Evolutionary conservation across 2,797 vertebrate genomes (phyloP), one percentile per base, ranked within the genome.

Genomic region (Falco peregrinus): DNA sequence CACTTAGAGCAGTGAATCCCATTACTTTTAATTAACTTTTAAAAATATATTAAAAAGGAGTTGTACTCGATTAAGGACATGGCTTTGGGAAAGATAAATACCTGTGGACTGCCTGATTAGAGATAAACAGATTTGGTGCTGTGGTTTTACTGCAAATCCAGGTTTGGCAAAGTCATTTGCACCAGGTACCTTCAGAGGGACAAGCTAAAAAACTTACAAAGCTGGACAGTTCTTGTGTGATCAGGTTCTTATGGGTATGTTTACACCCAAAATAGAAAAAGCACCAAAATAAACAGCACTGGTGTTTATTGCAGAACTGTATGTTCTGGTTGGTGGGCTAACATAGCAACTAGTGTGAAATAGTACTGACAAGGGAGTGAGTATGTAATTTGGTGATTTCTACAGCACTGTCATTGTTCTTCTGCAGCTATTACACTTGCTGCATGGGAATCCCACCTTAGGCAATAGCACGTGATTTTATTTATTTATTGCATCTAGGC

Each of bases 251-350:
- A 25, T 4, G 61, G n/a, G 8, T 83, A 26, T 92, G 53, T 85
- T 93, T 93, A 73, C 50, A 70, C 22, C 37, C 60, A 45, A 95
- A 96, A 84, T 8, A 87, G 70, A 79, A 86, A 84, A 86, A 65
- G 56, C 64, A 37, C 45, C 43, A 59, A 51, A 90, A 87, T 73
- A 94, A 90, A 80, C 60, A 73, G 39, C 59, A 60, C 6, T 1
- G 7, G 33, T 68, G 45, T 87, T 91, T 89, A 48, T 39, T 93
- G 88, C 54, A 94, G 95, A 89, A 51, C 65, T 21, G 20, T 16
- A 45, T 45, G 47, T 87, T 91, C 83, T 95, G 69, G 89, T 90
- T 87, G 53, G 39, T 0, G 0, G 93, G 84, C 71, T 93, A 85
- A 74, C 78, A 59, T 43, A 92, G 86, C 60, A 70, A 67, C 12